phyloP scores from a whole-genome alignment of 2,797 vertebrate species.

The Microctenopoma steveboyesi region DNA sequence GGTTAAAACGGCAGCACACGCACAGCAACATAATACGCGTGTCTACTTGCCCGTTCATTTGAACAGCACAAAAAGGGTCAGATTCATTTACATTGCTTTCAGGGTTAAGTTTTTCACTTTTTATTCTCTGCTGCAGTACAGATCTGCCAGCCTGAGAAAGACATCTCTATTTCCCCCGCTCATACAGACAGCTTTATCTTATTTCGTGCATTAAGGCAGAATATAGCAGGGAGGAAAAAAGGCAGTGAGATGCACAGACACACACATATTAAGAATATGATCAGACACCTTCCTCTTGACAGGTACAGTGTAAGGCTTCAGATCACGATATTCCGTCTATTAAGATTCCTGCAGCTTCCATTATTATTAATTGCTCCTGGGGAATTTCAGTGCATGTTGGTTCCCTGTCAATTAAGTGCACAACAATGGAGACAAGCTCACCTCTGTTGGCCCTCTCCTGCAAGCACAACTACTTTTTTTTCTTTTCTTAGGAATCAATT shows the following conservation, averaged over 20 bases:
- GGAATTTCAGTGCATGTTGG: slow-evolving; percentile 70
- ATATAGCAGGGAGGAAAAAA: slow-evolving; percentile 16
- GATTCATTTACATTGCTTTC: slow-evolving; percentile 60
- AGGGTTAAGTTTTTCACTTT: slow-evolving; percentile 60
- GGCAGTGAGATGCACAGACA: slow-evolving; percentile 16
- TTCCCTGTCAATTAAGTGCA: slow-evolving; percentile 83
- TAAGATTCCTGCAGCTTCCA: slow-evolving; percentile 74
- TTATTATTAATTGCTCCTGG: slow-evolving; percentile 79
- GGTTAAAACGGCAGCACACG: slow-evolving; percentile 6
- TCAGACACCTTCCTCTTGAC: slow-evolving; percentile 54
- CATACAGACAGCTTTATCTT: slow-evolving; percentile 53
- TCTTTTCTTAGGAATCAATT: slow-evolving; percentile 78
- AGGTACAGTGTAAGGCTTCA: slow-evolving; percentile 63
- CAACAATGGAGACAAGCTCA: slow-evolving; percentile 81
- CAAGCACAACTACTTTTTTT: slow-evolving; percentile 54
- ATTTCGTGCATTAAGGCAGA: slow-evolving; percentile 49
- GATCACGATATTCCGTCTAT: slow-evolving; percentile 60
- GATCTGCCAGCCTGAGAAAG: slow-evolving; percentile 37
- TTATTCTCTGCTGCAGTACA: slow-evolving; percentile 46
- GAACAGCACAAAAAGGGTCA: slow-evolving; percentile 51
- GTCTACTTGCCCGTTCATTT: slow-evolving; percentile 17
- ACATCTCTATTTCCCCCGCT: slow-evolving; percentile 48
- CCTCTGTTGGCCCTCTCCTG: slow-evolving; percentile 73
- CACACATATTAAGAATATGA: slow-evolving; percentile 34
- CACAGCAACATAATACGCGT: background rate